phyloP scores from a whole-genome alignment of 1,140 invertebrate genomes.

The Lordiphosa stackelbergi region DNA sequence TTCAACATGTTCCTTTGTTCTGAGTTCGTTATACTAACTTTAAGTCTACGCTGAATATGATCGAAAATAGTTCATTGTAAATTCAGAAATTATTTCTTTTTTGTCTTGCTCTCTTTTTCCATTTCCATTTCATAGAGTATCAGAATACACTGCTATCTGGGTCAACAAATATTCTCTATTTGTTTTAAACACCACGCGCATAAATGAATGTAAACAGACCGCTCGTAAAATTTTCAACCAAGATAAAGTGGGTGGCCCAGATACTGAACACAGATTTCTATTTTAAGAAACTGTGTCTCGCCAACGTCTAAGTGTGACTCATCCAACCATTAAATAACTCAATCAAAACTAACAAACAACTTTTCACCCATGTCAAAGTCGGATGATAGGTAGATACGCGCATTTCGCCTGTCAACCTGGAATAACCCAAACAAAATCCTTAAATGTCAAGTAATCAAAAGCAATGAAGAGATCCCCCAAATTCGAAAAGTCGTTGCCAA shows the following conservation, averaged over 20 bases:
- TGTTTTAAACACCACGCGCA: conserved; percentile 20
- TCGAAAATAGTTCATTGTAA: too few species aligned
- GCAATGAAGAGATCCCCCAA: conserved; percentile 21
- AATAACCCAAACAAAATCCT: conserved; percentile 29
- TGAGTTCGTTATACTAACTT: too few species aligned
- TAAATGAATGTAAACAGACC: conserved; percentile 30
- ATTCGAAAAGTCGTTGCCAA: conserved; percentile 20
- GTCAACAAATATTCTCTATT: conserved; percentile 25
- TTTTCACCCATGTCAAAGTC: conserved; percentile 8
- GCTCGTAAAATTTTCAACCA: conserved; percentile 8
- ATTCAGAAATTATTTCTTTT: too few species aligned
- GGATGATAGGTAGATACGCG: conserved; percentile 7
- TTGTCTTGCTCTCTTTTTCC: too few species aligned
- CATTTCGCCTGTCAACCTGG: conserved; percentile 19
- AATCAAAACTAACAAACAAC: conserved; percentile 10
- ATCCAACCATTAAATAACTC: not conserved
- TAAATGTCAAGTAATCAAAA: conserved; percentile 39
- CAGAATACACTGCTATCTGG: conserved; percentile 2
- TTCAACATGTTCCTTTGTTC: too few species aligned
- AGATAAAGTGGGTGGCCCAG: conserved; percentile 22
- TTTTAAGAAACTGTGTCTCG: not conserved
- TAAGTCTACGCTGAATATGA: too few species aligned
- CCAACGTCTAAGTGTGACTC: not conserved
- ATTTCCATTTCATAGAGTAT: not conserved
- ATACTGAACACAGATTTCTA: conserved; percentile 1